These are phyloP conservation scores for Anolis carolinensis DNA, from an alignment of 2,113 vertebrate species.

Conservation along the genomic window DNA sequence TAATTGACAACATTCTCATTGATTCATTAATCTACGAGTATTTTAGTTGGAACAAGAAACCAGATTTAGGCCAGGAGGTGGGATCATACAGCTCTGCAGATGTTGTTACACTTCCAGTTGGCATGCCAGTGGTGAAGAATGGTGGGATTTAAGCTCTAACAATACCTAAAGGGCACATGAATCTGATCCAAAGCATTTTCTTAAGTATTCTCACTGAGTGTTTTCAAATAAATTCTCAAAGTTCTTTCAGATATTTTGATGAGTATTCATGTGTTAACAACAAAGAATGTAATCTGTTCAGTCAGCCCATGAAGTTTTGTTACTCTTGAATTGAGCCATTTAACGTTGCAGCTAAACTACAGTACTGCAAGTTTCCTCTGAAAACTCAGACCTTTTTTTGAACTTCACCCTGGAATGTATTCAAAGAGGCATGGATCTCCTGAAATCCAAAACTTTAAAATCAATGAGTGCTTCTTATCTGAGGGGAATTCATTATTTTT, in stretches of 20 bases:
- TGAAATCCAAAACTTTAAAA: constrained; percentile 21
- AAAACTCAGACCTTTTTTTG: background rate
- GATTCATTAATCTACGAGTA: no score
- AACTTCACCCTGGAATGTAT: background rate
- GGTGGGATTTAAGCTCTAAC: no score
- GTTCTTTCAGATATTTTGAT: background rate
- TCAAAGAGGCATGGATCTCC: constrained; percentile 2
- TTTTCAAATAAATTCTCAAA: background rate
- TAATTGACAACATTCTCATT: no score
- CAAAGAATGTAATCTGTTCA: background rate
- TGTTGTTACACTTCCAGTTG: no score
- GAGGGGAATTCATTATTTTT: background rate
- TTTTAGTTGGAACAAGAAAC: no score
- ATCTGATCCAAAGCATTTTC: background rate
- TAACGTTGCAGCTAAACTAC: background rate
- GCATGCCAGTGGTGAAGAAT: no score
- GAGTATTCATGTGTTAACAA: background rate
- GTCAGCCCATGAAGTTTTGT: background rate
- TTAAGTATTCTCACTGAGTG: constrained; percentile 15
- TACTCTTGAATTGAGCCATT: background rate
- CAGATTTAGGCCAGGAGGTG: no score
- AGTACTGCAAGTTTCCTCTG: background rate
- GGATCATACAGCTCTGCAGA: no score
- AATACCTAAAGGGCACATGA: no score
- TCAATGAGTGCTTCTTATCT: constrained; percentile 12